Percentiles rank a stretch among this genome's conserved stretches.
Evolutionary conservation across 2,113 vertebrate species (phyloP).

Genomic region (Xyliphius kryptos): DNA sequence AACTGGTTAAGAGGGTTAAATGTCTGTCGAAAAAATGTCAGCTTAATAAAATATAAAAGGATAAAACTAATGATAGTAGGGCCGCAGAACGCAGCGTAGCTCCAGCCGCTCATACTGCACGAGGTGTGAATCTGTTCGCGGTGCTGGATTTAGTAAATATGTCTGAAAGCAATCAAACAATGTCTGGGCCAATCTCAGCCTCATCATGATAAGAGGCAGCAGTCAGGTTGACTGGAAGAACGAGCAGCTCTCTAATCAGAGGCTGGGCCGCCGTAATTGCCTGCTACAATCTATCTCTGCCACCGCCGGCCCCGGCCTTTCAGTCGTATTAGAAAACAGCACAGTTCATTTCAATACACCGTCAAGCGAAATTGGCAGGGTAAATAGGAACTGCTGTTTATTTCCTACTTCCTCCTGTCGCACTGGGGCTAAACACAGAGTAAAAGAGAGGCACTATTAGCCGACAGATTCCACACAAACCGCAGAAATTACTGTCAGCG

Average conservation of each 20-base stretch:
- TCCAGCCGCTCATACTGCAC: slow-evolving; percentile 6
- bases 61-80: too few relatives aligned
- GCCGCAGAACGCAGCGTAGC: slow-evolving; percentile 12
- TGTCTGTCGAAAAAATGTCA: too few relatives aligned
- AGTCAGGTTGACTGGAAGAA: slow-evolving; percentile 41
- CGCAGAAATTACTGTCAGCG: slow-evolving; percentile 62
- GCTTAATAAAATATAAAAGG: too few relatives aligned
- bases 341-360: slow-evolving; percentile 67
- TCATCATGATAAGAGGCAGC: slow-evolving; percentile 46
- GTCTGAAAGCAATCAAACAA: slow-evolving; percentile 54
- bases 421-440: slow-evolving; percentile 54
- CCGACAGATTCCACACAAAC: slow-evolving; percentile 63
- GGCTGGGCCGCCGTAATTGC: slow-evolving; percentile 43
- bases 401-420: slow-evolving; percentile 62
- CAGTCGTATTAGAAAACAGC: slow-evolving; percentile 55
- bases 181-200: slow-evolving; percentile 44
- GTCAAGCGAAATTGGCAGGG: slow-evolving; percentile 66
- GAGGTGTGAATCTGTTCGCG: slow-evolving; percentile 22
- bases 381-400: slow-evolving; percentile 57
- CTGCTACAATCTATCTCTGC: slow-evolving; percentile 53
- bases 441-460: slow-evolving; percentile 52
- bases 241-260: slow-evolving; percentile 57
- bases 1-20: too few relatives aligned
- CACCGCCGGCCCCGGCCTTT: slow-evolving; percentile 33
- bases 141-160: slow-evolving; percentile 50